Evolutionary conservation across 2,113 vertebrate genomes (phyloP).

Genomic region (Pachycephala philippinensis): DNA sequence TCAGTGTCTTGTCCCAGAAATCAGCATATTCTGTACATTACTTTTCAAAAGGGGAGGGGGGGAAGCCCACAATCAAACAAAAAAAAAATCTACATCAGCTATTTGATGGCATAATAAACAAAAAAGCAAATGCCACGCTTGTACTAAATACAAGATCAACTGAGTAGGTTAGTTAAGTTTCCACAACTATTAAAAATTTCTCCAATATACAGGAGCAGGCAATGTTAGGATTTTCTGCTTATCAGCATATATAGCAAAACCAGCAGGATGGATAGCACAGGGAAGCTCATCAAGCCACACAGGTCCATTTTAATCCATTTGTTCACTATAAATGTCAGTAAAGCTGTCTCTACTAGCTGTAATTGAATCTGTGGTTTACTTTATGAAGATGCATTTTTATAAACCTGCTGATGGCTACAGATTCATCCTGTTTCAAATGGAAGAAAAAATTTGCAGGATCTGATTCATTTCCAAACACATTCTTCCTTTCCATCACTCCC

Average conservation of each 20-base stretch:
- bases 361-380: not conserved
- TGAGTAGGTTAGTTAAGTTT: not conserved
- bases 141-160: not conserved
- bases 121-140: not conserved
- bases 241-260: not conserved
- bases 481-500: not conserved
- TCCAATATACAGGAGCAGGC: not conserved
- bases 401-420: not conserved
- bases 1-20: not conserved
- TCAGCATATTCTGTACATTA: not conserved
- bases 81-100: not conserved
- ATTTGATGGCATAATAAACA: not conserved
- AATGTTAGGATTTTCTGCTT: not conserved
- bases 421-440: not conserved
- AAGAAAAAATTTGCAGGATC: not conserved
- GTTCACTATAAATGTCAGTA: not conserved
- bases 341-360: not conserved
- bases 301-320: not conserved
- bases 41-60: not conserved
- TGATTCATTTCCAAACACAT: not conserved
- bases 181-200: not conserved
- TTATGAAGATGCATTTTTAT: not conserved
- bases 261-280: not conserved
- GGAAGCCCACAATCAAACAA: not conserved
- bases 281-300: not conserved